A percentile compares a stretch with the other conserved stretches of the same genome.
phyloP scores from a whole-genome alignment of 2,797 vertebrate genomes.

The Xenopus petersii region DNA sequence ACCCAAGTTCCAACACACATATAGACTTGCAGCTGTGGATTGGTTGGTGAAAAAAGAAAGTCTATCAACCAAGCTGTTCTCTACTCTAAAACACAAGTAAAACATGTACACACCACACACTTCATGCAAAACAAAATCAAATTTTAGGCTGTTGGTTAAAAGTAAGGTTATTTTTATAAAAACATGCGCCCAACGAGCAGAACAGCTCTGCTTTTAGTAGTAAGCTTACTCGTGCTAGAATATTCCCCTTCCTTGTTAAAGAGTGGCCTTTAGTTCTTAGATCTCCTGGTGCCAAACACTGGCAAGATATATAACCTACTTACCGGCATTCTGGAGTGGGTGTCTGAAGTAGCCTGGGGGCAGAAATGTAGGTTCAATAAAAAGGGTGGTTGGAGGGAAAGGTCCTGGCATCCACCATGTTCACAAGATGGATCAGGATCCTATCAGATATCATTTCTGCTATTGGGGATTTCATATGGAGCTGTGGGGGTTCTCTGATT shows the following conservation, averaged over 20 bases:
- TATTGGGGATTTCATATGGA: too few relatives aligned
- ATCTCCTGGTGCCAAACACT: background rate
- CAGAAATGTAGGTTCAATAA: slow-evolving; percentile 47
- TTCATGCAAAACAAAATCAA: slow-evolving; percentile 21
- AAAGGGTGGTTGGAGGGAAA: too few relatives aligned
- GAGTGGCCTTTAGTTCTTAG: background rate
- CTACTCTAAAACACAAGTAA: background rate
- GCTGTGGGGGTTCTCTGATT: too few relatives aligned
- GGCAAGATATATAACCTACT: slow-evolving; percentile 53
- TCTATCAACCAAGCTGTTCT: too few relatives aligned
- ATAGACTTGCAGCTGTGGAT: too few relatives aligned
- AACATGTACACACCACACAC: background rate
- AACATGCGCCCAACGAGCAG: background rate
- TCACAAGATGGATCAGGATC: background rate
- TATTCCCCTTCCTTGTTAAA: background rate
- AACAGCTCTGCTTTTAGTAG: background rate
- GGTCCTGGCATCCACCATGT: background rate
- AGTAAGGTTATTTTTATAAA: background rate
- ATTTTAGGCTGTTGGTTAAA: background rate
- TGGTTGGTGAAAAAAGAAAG: too few relatives aligned
- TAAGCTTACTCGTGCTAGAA: background rate
- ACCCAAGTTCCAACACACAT: too few relatives aligned
- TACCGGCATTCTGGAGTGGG: slow-evolving; percentile 76
- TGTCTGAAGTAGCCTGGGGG: slow-evolving; percentile 65
- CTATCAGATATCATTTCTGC: too few relatives aligned